A percentile compares a stretch with the other conserved stretches of the same genome.
Evolutionary conservation across 2,888 invertebrate species (phyloP).

Genomic region (Idaea aversata): DNA sequence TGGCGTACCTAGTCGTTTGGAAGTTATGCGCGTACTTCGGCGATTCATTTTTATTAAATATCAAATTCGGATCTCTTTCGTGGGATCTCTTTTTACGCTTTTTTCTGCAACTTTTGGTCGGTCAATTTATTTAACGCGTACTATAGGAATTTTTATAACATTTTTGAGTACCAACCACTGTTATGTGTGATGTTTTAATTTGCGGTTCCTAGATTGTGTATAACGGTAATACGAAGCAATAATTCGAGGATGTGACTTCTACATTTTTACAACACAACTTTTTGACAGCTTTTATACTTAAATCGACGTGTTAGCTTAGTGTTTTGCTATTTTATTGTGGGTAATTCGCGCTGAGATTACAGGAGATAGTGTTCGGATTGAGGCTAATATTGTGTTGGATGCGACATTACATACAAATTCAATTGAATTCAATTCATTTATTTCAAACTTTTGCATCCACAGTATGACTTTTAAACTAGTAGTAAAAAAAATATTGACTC

Average conservation of each 20-base stretch:
- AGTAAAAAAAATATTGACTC: too few relatives aligned
- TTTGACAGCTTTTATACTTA: constrained; percentile 47
- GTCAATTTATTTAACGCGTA: constrained; percentile 4
- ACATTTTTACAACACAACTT: constrained; percentile 46
- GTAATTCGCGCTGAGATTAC: not conserved
- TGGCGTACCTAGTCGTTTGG: too few relatives aligned
- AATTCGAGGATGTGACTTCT: constrained; percentile 72
- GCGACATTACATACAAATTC: too few relatives aligned
- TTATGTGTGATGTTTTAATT: constrained; percentile 28
- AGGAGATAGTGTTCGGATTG: not conserved
- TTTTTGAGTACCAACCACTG: not conserved
- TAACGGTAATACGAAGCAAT: constrained; percentile 63
- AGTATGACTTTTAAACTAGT: too few relatives aligned
- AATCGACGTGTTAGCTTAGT: constrained; percentile 37
- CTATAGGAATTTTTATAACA: constrained; percentile 6
- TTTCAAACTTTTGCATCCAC: too few relatives aligned
- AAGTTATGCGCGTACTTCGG: too few relatives aligned
- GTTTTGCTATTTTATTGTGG: not conserved
- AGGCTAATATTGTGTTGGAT: too few relatives aligned
- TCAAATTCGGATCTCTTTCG: not conserved
- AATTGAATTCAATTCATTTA: too few relatives aligned
- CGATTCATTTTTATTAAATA: too few relatives aligned
- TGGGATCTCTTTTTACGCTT: not conserved
- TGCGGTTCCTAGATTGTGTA: constrained; percentile 55
- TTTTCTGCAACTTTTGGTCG: not conserved